These are phyloP conservation scores for Gymnobelideus leadbeateri DNA, from an alignment of 2,113 vertebrate genomes.

Conservation along the genomic window DNA sequence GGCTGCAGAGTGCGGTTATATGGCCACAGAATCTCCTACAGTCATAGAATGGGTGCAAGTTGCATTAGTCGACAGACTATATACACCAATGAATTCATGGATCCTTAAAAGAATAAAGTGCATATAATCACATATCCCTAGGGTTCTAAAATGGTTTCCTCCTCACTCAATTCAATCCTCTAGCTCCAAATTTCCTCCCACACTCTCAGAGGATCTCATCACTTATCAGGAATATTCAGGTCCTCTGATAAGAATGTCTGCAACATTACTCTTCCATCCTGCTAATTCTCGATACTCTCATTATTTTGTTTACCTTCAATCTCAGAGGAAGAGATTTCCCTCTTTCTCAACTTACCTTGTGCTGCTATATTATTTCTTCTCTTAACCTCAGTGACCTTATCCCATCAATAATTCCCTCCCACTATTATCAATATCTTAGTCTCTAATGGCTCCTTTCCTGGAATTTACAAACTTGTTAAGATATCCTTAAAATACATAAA, in stretches of 20 bases:
- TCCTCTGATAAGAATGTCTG: neutral
- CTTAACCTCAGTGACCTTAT: neutral
- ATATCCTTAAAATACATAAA: neutral
- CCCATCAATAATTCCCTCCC: neutral
- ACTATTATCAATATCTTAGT: neutral
- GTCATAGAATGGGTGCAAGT: neutral
- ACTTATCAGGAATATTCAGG: neutral
- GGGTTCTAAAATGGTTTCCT: neutral
- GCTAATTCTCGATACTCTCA: neutral
- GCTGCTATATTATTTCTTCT: neutral
- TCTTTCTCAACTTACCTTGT: neutral
- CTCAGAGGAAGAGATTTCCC: neutral
- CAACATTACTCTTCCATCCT: neutral
- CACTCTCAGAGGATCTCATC: neutral
- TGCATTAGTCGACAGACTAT: neutral
- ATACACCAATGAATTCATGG: neutral
- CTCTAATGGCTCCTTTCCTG: neutral
- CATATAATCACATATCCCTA: neutral
- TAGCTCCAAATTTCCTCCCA: neutral
- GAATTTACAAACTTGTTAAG: neutral
- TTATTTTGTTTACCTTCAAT: neutral
- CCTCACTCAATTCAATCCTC: neutral
- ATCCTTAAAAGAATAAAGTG: neutral
- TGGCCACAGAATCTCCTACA: neutral
- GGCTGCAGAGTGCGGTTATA: neutral